Conservation (phyloP, 64 coral and sea anemone genomes). For the Stichodactyla mertensii region DNA sequence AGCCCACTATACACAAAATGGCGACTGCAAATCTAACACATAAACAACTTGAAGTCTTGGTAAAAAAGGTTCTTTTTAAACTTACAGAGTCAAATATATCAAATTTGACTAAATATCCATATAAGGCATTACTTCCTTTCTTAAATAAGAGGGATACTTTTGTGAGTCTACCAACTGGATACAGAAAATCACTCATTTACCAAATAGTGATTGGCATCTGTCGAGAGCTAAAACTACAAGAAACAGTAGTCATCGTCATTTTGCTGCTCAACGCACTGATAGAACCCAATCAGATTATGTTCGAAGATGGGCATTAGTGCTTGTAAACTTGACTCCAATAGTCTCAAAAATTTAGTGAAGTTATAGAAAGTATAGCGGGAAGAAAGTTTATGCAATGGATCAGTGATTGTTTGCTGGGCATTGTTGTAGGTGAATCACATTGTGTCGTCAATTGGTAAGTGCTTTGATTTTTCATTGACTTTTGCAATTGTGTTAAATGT, state of each 20-base stretch:
- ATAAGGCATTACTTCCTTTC: background rate
- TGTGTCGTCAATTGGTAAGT: slow-evolving; percentile 30
- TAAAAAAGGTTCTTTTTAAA: background rate
- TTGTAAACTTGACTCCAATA: slow-evolving; percentile 23
- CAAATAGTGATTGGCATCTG: slow-evolving; percentile 1
- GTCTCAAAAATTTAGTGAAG: background rate
- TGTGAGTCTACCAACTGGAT: slow-evolving; percentile 10
- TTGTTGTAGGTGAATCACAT: slow-evolving; percentile 36
- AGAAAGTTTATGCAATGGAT: background rate
- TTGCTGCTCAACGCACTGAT: slow-evolving; percentile 35
- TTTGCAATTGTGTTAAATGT: too few relatives aligned
- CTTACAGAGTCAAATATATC: background rate
- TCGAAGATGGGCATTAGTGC: slow-evolving; percentile 7
- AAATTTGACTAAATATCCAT: background rate
- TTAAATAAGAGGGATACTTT: slow-evolving; percentile 7
- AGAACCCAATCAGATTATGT: slow-evolving; percentile 17
- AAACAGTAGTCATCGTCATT: slow-evolving; percentile 13
- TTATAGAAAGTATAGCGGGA: background rate
- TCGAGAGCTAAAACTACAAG: background rate
- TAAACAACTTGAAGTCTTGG: too few relatives aligned
- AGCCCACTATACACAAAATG: too few relatives aligned
- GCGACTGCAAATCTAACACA: too few relatives aligned
- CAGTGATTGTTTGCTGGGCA: slow-evolving; percentile 1
- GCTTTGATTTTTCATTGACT: too few relatives aligned
- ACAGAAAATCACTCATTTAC: slow-evolving; percentile 28